A percentile compares a stretch with the other conserved stretches of the same genome.
phyloP scores from a whole-genome alignment of 2,888 invertebrate species.

The Acronicta leporina region DNA sequence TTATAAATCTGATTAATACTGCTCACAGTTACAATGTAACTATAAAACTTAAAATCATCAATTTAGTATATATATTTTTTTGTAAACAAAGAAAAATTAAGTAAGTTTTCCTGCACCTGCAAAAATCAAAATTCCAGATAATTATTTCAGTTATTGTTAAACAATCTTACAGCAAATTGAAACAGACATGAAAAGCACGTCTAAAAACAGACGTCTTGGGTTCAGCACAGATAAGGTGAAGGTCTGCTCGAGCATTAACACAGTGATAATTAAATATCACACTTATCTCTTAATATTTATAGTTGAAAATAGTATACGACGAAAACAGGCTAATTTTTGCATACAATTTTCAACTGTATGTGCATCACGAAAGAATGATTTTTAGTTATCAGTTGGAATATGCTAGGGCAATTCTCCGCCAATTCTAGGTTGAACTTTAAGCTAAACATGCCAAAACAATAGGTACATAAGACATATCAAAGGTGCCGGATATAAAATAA shows the following conservation, averaged over 20 bases:
- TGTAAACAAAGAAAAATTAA: neutral
- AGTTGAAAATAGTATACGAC: neutral
- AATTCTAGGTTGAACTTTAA: slow-evolving; percentile 43
- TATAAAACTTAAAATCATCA: too few relatives aligned
- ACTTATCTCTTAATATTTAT: neutral
- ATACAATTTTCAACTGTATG: neutral
- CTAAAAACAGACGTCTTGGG: slow-evolving; percentile 39
- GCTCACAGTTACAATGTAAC: too few relatives aligned
- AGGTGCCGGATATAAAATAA: slow-evolving; percentile 73
- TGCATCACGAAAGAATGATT: neutral
- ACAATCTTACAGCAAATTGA: slow-evolving; percentile 31
- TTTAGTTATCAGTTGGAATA: neutral
- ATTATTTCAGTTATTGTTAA: slow-evolving; percentile 17
- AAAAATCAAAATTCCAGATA: slow-evolving; percentile 42
- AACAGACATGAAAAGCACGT: slow-evolving; percentile 47
- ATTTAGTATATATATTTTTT: neutral
- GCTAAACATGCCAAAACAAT: slow-evolving; percentile 73
- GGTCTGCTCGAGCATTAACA: neutral
- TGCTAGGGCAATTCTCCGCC: neutral
- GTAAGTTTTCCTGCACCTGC: slow-evolving; percentile 43
- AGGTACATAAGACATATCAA: slow-evolving; percentile 61
- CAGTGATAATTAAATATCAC: neutral
- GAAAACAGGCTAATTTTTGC: neutral
- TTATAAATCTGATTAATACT: too few relatives aligned
- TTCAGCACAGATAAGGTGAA: neutral